These are phyloP conservation scores for Ecliptopera silaceata DNA, from an alignment of 2,888 invertebrate species.

Conservation along the genomic window DNA sequence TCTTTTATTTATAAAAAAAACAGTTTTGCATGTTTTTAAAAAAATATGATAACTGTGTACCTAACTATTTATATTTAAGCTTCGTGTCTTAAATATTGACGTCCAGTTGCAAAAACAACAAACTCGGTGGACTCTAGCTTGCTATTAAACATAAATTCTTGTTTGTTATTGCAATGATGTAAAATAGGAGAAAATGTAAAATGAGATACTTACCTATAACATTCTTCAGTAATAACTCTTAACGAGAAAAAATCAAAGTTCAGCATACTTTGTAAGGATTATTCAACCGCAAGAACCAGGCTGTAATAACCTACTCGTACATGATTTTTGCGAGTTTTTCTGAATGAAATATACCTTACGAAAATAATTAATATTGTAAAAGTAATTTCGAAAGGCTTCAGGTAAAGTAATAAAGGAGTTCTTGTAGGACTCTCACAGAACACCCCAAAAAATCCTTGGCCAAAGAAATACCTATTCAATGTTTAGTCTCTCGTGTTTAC, in stretches of 20 bases:
- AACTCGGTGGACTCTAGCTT: slow-evolving; percentile 41
- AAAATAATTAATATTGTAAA: neutral
- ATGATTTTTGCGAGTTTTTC: too few species aligned
- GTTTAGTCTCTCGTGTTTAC: slow-evolving; percentile 78
- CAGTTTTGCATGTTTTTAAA: too few species aligned
- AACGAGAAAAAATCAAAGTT: slow-evolving; percentile 1
- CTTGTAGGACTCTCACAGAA: slow-evolving; percentile 69
- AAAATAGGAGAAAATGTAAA: slow-evolving; percentile 24
- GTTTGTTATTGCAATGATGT: slow-evolving; percentile 39
- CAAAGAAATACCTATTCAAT: slow-evolving; percentile 66
- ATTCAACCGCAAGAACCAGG: too few species aligned
- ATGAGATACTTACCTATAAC: too few species aligned
- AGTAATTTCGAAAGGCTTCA: slow-evolving; percentile 13
- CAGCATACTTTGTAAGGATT: too few species aligned
- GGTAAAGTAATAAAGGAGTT: slow-evolving; percentile 41
- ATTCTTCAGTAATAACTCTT: too few species aligned
- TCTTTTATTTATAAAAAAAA: too few species aligned
- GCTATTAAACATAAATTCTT: slow-evolving; percentile 60
- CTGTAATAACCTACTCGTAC: too few species aligned
- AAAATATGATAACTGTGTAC: neutral
- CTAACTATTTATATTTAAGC: neutral
- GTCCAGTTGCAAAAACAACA: neutral
- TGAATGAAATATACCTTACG: too few species aligned
- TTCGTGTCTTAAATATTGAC: neutral
- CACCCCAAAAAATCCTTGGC: slow-evolving; percentile 64